Evolutionary conservation across 1,140 invertebrate genomes (phyloP).

Genomic region (Drosophila ficusphila): DNA sequence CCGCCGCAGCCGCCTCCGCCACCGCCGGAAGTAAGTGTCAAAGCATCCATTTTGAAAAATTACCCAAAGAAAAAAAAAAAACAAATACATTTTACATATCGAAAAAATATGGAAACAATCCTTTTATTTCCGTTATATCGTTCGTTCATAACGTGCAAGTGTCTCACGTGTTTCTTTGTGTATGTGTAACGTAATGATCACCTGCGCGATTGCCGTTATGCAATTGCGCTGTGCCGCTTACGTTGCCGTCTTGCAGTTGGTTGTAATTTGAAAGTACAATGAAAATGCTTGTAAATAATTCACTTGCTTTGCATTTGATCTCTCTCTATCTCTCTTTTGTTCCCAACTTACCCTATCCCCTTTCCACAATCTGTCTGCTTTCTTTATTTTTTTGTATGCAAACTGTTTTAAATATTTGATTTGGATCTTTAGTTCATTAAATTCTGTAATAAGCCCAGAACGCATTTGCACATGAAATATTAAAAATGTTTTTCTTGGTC

Average conservation of each 20-base stretch:
- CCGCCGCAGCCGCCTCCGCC: constrained; percentile 70
- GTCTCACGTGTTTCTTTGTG: constrained; percentile 50
- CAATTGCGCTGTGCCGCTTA: constrained; percentile 65
- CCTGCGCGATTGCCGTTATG: constrained; percentile 61
- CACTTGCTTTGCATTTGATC: constrained; percentile 68
- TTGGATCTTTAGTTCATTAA: constrained; percentile 20
- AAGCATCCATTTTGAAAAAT: constrained; percentile 49
- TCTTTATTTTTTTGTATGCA: constrained; percentile 2
- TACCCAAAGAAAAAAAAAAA: constrained; percentile 1
- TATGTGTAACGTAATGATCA: constrained; percentile 72
- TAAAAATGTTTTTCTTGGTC: constrained; percentile 74
- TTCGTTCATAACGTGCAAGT: constrained; percentile 55
- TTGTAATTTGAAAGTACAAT: constrained; percentile 82
- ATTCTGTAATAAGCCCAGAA: constrained; percentile 35
- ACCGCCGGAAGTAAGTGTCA: constrained; percentile 79
- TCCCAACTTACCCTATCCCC: neutral
- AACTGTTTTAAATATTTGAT: constrained; percentile 4
- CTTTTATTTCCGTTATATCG: constrained; percentile 49
- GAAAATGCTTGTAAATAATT: constrained; percentile 84
- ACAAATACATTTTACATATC: constrained; percentile 20
- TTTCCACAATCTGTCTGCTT: constrained; percentile 16
- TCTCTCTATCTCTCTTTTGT: neutral
- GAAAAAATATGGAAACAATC: constrained; percentile 18
- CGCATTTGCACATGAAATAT: constrained; percentile 80
- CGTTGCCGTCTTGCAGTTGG: constrained; percentile 77